Conservation (phyloP, 1,140 invertebrate genomes). For the Drosophila punjabiensis region DNA sequence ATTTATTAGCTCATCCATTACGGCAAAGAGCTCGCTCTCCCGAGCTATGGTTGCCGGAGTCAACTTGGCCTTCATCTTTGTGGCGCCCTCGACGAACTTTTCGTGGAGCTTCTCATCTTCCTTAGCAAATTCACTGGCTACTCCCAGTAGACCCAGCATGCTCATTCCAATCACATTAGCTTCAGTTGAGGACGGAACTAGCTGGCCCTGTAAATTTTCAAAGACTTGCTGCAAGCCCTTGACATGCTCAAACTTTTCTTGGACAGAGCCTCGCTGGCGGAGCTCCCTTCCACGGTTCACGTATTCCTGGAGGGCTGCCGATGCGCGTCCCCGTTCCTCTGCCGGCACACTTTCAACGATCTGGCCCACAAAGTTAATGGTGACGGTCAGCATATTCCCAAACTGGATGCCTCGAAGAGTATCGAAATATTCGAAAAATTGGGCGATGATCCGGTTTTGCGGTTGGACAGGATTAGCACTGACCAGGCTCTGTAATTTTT, state of each 20-base stretch:
- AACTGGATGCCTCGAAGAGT: constrained; percentile 1
- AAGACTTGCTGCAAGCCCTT: background rate
- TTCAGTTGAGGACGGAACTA: background rate
- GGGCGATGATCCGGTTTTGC: constrained; percentile 9
- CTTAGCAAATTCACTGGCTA: background rate
- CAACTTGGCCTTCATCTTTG: constrained; percentile 16
- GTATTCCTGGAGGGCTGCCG: background rate
- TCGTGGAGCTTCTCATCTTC: constrained; percentile 20
- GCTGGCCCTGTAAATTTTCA: background rate
- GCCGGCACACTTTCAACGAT: constrained; percentile 8
- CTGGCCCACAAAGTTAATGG: background rate
- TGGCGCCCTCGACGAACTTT: constrained; percentile 9
- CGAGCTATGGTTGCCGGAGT: background rate
- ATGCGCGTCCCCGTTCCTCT: constrained; percentile 10
- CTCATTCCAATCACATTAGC: background rate
- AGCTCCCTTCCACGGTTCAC: constrained; percentile 1
- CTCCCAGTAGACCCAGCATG: background rate
- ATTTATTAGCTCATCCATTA: background rate
- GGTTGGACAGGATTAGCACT: constrained; percentile 1
- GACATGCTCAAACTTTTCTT: constrained; percentile 8
- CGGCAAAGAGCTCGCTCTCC: constrained; percentile 13
- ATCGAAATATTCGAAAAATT: constrained; percentile 27
- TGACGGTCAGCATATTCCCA: background rate
- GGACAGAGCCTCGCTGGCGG: background rate
- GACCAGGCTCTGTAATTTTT: background rate